Conservation (phyloP, 1,140 invertebrate species). For the Psix sp. region DNA sequence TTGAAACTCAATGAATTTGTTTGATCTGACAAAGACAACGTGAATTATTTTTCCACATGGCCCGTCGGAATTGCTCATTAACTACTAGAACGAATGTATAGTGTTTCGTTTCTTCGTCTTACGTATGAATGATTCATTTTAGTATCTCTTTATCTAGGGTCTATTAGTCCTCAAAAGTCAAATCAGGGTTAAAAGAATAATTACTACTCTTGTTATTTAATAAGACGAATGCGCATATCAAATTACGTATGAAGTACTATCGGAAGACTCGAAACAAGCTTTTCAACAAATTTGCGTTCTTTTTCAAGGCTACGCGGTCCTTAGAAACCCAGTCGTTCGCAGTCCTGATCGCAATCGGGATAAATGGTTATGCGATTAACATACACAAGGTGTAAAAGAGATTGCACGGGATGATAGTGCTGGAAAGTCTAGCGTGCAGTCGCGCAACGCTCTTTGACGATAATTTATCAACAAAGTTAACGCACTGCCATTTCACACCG, state of each 20-base stretch:
- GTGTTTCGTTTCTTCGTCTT: too few species aligned
- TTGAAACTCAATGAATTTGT: constrained; percentile 21
- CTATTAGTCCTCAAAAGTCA: too few species aligned
- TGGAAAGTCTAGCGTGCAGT: constrained; percentile 18
- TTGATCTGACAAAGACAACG: too few species aligned
- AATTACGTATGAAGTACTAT: constrained; percentile 18
- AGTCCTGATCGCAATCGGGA: constrained; percentile 39
- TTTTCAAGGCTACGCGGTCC: constrained; percentile 23
- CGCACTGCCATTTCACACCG: constrained; percentile 7
- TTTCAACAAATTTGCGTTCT: constrained; percentile 9
- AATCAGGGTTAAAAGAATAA: neutral
- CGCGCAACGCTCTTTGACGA: constrained; percentile 22
- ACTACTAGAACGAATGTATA: too few species aligned
- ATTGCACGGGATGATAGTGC: constrained; percentile 27
- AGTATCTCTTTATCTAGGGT: too few species aligned
- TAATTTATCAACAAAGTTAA: constrained; percentile 49
- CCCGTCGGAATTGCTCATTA: too few species aligned
- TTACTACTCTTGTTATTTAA: neutral
- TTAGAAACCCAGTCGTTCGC: constrained; percentile 40
- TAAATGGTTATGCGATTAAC: constrained; percentile 33
- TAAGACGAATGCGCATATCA: too few species aligned
- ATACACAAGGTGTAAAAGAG: constrained; percentile 48
- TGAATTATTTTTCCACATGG: too few species aligned
- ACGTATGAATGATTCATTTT: too few species aligned
- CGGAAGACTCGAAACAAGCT: constrained; percentile 9